Evolutionary conservation across 2,113 vertebrate species (phyloP).

Genomic region (Sciurus niger): DNA sequence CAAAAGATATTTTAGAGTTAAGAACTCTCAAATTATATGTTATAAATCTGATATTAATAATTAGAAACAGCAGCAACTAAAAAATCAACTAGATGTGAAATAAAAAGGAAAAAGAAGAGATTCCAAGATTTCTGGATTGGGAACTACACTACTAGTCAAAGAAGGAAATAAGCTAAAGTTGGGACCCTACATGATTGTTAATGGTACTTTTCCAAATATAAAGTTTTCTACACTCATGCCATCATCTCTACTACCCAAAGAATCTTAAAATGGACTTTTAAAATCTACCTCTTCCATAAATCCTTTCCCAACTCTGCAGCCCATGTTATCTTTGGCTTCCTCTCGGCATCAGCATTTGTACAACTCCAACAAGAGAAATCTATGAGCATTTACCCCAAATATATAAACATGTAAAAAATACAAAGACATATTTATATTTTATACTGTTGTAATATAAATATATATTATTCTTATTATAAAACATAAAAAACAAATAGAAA

Average conservation of each 20-base stretch:
- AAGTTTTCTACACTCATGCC: neutral
- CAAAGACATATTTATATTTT: neutral
- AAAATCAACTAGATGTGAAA: constrained; percentile 22
- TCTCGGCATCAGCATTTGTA: constrained; percentile 40
- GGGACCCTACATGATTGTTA: constrained; percentile 4
- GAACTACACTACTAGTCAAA: neutral
- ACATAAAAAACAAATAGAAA: constrained; percentile 34
- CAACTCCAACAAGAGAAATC: constrained; percentile 12
- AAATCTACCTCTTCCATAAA: constrained; percentile 2
- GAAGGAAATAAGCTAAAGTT: constrained; percentile 10
- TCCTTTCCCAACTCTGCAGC: neutral
- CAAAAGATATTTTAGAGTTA: neutral
- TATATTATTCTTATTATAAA: neutral
- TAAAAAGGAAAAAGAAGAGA: neutral
- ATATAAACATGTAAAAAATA: neutral
- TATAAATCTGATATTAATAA: constrained; percentile 9
- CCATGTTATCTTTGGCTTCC: neutral
- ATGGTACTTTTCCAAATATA: neutral
- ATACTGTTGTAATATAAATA: neutral
- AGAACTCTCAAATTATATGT: neutral
- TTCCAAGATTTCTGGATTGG: constrained; percentile 48
- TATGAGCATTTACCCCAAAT: neutral
- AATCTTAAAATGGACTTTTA: constrained; percentile 8
- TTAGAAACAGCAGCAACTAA: neutral
- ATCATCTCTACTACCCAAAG: constrained; percentile 20